Evolutionary conservation across 2,113 vertebrate species (phyloP).

Genomic region (Scomber scombrus): DNA sequence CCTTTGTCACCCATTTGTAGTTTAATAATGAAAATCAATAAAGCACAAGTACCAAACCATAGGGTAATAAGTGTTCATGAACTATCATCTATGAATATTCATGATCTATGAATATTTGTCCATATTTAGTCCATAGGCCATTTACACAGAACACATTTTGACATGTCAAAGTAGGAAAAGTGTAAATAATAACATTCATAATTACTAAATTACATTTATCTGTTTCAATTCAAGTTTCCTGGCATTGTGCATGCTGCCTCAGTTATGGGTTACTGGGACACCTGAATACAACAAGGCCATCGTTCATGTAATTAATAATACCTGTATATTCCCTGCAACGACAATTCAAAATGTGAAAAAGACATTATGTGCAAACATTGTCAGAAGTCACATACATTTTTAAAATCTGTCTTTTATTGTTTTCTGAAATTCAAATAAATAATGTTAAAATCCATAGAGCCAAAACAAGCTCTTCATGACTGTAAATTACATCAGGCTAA

Average conservation of each 20-base stretch:
- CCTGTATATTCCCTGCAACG: neutral
- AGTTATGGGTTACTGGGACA: neutral
- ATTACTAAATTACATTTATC: neutral
- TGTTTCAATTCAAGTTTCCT: no score
- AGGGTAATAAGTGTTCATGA: no score
- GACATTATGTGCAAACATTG: neutral
- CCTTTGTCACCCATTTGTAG: no score
- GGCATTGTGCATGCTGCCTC: neutral
- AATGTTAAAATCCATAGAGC: constrained; percentile 12
- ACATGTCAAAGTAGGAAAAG: no score
- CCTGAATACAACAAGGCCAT: neutral
- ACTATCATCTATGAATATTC: no score
- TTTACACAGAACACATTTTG: no score
- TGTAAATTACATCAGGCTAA: constrained; percentile 23
- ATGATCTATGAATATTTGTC: no score
- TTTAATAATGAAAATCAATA: no score
- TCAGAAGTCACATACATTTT: neutral
- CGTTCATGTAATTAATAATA: neutral
- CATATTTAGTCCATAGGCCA: no score
- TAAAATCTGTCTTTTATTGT: constrained; percentile 40
- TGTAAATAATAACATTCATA: no score
- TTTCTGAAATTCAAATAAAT: constrained; percentile 57
- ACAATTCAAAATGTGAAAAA: neutral
- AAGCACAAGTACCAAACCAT: no score
- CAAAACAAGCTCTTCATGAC: constrained; percentile 38